Percentiles rank a stretch among this genome's conserved stretches.
phyloP scores from a whole-genome alignment of 2,113 vertebrate species.

The Elephantulus edwardii region DNA sequence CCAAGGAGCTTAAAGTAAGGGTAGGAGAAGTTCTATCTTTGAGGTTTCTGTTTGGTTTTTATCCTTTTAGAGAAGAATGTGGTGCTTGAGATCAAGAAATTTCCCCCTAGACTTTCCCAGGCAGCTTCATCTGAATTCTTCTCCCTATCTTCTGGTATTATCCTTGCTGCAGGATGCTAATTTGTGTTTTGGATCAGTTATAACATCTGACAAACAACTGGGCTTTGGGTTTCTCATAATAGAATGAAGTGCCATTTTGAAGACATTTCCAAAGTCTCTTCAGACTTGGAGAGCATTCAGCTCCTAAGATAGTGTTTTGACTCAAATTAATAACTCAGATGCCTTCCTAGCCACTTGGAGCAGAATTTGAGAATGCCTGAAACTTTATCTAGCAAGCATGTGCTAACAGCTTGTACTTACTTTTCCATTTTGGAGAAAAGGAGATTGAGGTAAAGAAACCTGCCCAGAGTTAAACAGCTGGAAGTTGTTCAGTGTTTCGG shows the following conservation, averaged over 20 bases:
- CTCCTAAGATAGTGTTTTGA: background rate
- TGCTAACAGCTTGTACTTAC: background rate
- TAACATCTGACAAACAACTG: background rate
- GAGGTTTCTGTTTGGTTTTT: background rate
- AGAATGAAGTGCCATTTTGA: background rate
- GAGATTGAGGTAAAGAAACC: background rate
- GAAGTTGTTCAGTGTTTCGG: background rate
- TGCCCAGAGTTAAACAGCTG: background rate
- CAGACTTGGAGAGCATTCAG: background rate
- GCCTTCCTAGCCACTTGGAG: background rate
- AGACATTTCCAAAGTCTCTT: background rate
- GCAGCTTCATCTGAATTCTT: background rate
- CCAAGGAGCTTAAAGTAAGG: background rate
- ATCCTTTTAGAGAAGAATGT: background rate
- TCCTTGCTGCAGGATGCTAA: background rate
- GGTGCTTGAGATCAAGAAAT: slow-evolving; percentile 21
- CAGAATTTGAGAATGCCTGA: background rate
- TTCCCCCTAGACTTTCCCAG: background rate
- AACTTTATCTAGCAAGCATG: background rate
- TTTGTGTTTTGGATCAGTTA: background rate
- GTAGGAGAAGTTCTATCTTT: background rate
- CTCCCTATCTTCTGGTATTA: background rate
- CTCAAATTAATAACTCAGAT: background rate
- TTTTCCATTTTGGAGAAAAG: slow-evolving; percentile 4
- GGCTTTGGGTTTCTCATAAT: background rate